Conservation (phyloP, 2,113 vertebrate species). For the Paratilapia polleni region DNA sequence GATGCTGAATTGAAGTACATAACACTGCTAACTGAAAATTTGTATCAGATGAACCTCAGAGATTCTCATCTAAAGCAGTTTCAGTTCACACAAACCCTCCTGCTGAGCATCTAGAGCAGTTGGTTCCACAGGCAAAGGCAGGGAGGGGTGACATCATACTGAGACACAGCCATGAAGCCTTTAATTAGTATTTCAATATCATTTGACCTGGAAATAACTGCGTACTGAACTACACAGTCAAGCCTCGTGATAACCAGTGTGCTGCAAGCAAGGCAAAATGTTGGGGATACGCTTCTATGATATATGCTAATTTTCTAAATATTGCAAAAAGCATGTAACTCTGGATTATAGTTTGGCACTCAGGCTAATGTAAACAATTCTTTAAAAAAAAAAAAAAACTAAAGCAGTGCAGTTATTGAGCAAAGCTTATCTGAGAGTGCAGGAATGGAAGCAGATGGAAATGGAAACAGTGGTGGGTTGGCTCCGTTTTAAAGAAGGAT, state of each 20-base stretch:
- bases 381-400: not conserved
- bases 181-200: constrained; percentile 54
- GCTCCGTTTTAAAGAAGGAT: constrained; percentile 54
- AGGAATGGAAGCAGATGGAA: constrained; percentile 59
- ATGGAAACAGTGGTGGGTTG: constrained; percentile 42
- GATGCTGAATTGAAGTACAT: not conserved
- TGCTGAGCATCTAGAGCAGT: constrained; percentile 43
- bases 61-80: constrained; percentile 22
- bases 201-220: constrained; percentile 54
- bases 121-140: constrained; percentile 25
- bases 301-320: constrained; percentile 44
- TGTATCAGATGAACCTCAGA: constrained; percentile 6
- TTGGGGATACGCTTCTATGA: not conserved
- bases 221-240: not conserved
- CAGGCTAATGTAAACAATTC: constrained; percentile 12
- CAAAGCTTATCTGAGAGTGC: constrained; percentile 43
- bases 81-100: constrained; percentile 32
- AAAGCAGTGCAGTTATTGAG: constrained; percentile 24
- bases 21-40: not conserved
- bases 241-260: not conserved
- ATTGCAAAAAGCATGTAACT: constrained; percentile 27
- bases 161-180: constrained; percentile 40
- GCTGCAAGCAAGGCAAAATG: constrained; percentile 16
- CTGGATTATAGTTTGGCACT: constrained; percentile 33
- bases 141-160: constrained; percentile 1